Evolutionary conservation across 2,113 vertebrate genomes (phyloP), one percentile per base, ranked within the genome.

Genomic region (Apteryx mantelli): DNA sequence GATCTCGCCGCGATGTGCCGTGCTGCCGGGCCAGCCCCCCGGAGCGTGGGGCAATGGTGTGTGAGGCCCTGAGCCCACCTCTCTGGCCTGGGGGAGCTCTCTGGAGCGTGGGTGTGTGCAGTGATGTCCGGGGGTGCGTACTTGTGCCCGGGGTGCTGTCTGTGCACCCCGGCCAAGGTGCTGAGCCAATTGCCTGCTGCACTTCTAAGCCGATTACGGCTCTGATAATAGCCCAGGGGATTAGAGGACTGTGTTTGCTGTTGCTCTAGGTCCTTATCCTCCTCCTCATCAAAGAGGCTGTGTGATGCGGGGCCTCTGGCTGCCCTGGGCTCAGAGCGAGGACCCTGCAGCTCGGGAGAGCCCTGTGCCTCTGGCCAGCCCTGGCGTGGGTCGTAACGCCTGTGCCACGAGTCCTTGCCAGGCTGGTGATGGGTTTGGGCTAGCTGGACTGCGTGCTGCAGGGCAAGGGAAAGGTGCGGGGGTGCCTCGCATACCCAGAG

Each of bases 221-320:
- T 91, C 98, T 98, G 97, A 98, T 98, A 98, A 98, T 98, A 98
- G 98, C 96, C 60, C 89, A 12, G 82, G 66, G 96, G 98, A 98
- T 98, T 98, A 98, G 79, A 53, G 83, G 83, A 91, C 97, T 90
- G 94, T 25, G 63, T 74, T 82, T 50, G 34, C 92, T 87, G 86
- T 69, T 48, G 68, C 95, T 91, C 42, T 58, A 73, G 7, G 14
- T 88, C 53, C 82, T 97, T 88, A 91, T 95, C 97, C 89, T 86
- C 80, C 88, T 91, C 73, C 53, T 94, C 91, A 89, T 95, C 85
- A 64, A 69, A 94, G 66, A 84, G 70, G 69, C 81, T 32, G 4
- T 48, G 83, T 40, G 64, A 61, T 13, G 1, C 3, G 0, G 73
- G 42, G 28, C 30, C 3, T 8, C 44, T 12, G 18, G 56, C 48